Evolutionary conservation across 2,113 vertebrate species (phyloP).

Genomic region (Meleagris gallopavo): DNA sequence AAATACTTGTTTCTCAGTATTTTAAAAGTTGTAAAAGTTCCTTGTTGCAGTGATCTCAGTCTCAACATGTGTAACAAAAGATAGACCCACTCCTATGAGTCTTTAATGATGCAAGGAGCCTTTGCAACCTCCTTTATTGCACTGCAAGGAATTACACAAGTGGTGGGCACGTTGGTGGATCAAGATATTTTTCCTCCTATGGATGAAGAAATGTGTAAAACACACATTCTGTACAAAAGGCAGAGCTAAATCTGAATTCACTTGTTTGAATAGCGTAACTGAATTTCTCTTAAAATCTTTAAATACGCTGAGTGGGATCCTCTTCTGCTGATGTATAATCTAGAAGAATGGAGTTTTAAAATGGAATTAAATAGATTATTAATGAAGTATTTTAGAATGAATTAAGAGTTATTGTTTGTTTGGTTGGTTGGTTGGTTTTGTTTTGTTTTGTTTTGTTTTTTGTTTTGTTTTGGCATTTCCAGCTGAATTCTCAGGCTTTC

Average conservation of each 20-base stretch:
- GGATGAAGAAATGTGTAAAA: neutral
- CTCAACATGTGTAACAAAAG: slow-evolving; percentile 23
- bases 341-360: neutral
- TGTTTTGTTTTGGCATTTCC: neutral
- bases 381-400: neutral
- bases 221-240: neutral
- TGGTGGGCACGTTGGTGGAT: neutral
- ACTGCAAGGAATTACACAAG: neutral
- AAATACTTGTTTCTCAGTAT: slow-evolving; percentile 26
- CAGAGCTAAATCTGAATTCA: neutral
- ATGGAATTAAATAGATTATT: neutral
- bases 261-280: neutral
- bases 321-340: neutral
- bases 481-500: neutral
- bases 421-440: neutral
- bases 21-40: slow-evolving; percentile 50
- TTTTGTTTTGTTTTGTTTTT: neutral
- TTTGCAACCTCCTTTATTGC: neutral
- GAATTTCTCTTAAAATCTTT: neutral
- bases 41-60: slow-evolving; percentile 18
- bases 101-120: slow-evolving; percentile 12
- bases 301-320: neutral
- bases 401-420: neutral
- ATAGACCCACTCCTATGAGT: neutral
- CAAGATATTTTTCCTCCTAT: neutral